Base-by-base conservation (phyloP, 2,797 vertebrate genomes). In the Aplochiton taeniatus region DNA sequence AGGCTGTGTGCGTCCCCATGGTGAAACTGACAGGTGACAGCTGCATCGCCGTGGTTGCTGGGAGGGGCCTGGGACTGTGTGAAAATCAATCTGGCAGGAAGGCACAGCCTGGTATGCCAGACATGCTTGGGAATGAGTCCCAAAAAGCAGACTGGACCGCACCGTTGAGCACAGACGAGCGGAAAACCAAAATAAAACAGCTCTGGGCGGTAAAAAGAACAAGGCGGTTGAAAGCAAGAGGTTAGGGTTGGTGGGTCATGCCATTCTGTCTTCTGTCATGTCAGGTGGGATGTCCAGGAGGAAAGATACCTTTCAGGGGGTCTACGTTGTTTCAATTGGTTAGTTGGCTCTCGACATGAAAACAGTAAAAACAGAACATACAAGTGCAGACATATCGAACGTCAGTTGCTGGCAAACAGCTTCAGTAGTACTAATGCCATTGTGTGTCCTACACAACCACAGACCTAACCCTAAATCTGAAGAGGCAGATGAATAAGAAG, bases 1-100 rank as follows among this genome's bases (percentile, higher is more conserved):
- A 76, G 82, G 81, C 83, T 75, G 31, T 62, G 72, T 43, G 75
- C 77, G 75, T 85, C 83, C 83, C 80, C 51, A 64, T 80, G 66
- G 68, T 31, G 76, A 72, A 89, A 91, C 68, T 88, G 91, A 92
- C 90, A 91, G 88, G 88, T 90, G 90, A 89, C 91, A 92, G 90
- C 89, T 92, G 90, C 72, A 70, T 86, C 80, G 76, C 87, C 61
- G 67, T 81, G 87, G 89, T 76, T 77, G 81, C 81, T 81, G 85
- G 88, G 88, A 84, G 84, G 76, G 82, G 78, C 83, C 75, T 16
- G 56, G 68, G 80, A 86, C 73, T 51, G 86, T 86, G 83, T 82
- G 88, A 87, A 91, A 89, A 81, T 83, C 83, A 89, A 89, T 85
- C 82, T 86, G 85, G 80, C 76, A 80, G 77, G 81, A 73, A 84